These are phyloP conservation scores for Montipora capitata DNA, from an alignment of 92 coral and sea anemone genomes.

Conservation along the genomic window DNA sequence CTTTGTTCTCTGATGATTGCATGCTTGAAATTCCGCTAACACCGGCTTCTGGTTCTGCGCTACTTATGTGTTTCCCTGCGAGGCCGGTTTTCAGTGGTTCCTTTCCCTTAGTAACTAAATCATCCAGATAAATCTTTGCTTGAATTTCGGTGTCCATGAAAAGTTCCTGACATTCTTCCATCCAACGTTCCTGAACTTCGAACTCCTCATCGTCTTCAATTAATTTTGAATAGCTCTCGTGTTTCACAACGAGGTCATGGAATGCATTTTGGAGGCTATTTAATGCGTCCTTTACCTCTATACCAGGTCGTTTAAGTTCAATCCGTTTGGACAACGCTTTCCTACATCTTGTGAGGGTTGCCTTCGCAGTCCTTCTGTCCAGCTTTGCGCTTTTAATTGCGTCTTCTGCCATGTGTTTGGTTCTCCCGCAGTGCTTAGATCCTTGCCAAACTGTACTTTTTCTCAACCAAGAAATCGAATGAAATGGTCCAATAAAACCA, in stretches of 20 bases:
- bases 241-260: constrained; percentile 40
- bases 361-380: constrained; percentile 38
- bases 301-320: constrained; percentile 51
- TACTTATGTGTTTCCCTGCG: background rate
- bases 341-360: constrained; percentile 29
- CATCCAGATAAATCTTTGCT: constrained; percentile 49
- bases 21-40: constrained; percentile 1
- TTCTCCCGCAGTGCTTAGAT: background rate
- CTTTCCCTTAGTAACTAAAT: background rate
- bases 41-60: background rate
- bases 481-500: too few relatives aligned
- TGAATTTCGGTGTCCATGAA: constrained; percentile 40
- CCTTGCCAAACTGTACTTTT: background rate
- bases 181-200: constrained; percentile 62
- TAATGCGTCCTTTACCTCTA: constrained; percentile 37
- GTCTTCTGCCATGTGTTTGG: constrained; percentile 1
- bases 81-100: background rate
- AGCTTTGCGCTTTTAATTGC: constrained; percentile 54
- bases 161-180: constrained; percentile 58
- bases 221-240: constrained; percentile 47
- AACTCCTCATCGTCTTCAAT: constrained; percentile 69
- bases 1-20: constrained; percentile 7
- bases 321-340: constrained; percentile 32
- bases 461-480: constrained; percentile 4
- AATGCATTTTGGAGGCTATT: background rate